Conservation (phyloP, 1,140 invertebrate species). For the Caenorhabditis latens region DNA sequence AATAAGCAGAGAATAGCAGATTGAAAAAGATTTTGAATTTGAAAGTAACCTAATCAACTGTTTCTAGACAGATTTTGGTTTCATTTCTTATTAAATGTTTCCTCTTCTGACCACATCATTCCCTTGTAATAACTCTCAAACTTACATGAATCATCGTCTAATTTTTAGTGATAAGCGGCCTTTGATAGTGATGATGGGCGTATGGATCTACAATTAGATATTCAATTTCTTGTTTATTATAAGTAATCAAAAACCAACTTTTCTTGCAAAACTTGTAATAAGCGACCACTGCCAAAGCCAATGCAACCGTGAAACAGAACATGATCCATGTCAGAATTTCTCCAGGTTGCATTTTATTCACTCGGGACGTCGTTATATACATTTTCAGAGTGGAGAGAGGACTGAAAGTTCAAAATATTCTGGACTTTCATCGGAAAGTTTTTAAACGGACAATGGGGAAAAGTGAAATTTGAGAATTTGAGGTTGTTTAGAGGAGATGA, state of each 20-base stretch:
- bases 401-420: background rate
- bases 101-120: no score
- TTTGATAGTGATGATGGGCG: conserved; percentile 44
- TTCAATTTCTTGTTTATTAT: background rate
- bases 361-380: conserved; percentile 50
- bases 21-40: no score
- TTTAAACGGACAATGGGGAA: background rate
- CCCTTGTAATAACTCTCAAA: background rate
- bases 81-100: no score
- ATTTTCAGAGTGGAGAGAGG: background rate
- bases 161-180: conserved; percentile 44
- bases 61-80: no score
- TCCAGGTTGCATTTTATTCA: conserved; percentile 32
- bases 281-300: conserved; percentile 23
- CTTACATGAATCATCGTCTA: conserved; percentile 24
- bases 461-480: conserved; percentile 40
- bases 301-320: conserved; percentile 40
- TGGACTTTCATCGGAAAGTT: background rate
- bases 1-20: no score
- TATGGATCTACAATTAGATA: conserved; percentile 19
- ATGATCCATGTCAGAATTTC: conserved; percentile 44
- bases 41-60: no score
- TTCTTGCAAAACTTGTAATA: conserved; percentile 55
- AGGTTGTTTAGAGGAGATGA: conserved; percentile 17
- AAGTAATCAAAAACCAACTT: background rate